Evolutionary conservation across 2,113 vertebrate genomes (phyloP), one percentile per base, ranked within the genome.

Genomic region (Hassar affinis): DNA sequence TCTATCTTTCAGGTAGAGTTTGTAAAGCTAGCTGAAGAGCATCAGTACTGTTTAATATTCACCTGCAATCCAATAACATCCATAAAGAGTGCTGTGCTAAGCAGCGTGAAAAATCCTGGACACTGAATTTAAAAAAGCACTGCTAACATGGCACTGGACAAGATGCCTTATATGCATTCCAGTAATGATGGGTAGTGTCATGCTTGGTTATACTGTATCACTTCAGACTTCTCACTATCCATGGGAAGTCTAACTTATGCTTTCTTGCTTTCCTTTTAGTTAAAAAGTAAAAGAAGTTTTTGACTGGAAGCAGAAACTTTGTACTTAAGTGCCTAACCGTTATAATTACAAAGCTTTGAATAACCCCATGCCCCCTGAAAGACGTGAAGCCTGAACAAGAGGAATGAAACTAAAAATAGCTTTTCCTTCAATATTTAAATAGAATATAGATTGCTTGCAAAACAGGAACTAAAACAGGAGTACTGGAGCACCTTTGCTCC

Each of bases 221-320:
- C 47, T 45, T 52, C 45, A 49, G 45, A 38, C 17, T 33, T 27
- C 9, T 80, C n/a, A 52, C 6, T 80, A 52, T 22, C 59, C 14
- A 27, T 61, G n/a, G n/a, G n/a, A n/a, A 61, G n/a, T 61, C n/a
- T 12, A 59, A 4, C 12, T 56, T 56, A 22, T 14, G 11, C n/a
- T 14, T 61, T 12, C 7, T 27, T 27, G 59, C 25, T 27, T 57
- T 25, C 56, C 7, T 9, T 22, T n/a, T 57, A 57, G 56, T 22
- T n/a, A 57, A 57, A 57, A 25, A 25, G 22, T 57, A 10, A n/a
- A 57, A 54, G 52, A 54, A 25, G 56, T 57, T 25, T 57, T 57
- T 62, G 59, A n/a, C 59, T 62, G 1, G 9, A 25, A 56, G 79
- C 6, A 30, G 64, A 52, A 72, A 81, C 80, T 81, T 81, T 81